Conservation (phyloP, 2,797 vertebrate genomes). For the Scyliorhinus canicula region DNA sequence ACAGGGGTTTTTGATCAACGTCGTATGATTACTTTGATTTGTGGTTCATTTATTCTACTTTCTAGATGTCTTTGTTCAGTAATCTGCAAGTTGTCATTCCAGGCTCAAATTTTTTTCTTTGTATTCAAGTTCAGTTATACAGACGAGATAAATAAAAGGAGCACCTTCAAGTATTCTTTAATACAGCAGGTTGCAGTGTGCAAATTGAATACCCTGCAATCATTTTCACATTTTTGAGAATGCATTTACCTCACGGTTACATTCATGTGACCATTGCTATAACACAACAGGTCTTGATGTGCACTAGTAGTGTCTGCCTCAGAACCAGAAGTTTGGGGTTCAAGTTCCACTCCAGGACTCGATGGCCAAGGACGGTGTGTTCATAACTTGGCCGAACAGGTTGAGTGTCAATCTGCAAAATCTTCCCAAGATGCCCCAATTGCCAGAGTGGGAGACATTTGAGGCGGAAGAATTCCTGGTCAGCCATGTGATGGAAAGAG, state of each 20-base stretch:
- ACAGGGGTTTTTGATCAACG: neutral
- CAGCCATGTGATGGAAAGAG: too few relatives aligned
- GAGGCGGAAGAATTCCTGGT: too few relatives aligned
- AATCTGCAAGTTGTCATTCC: neutral
- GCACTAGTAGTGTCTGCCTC: too few relatives aligned
- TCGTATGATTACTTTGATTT: neutral
- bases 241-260: neutral
- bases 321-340: too few relatives aligned
- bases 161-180: neutral
- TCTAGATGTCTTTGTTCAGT: neutral
- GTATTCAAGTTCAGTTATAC: neutral
- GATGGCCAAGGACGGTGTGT: too few relatives aligned
- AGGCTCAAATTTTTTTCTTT: neutral
- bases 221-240: neutral
- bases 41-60: neutral
- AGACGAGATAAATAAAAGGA: neutral
- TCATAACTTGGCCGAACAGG: too few relatives aligned
- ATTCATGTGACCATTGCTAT: neutral
- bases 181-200: neutral
- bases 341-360: too few relatives aligned
- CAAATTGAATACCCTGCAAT: neutral
- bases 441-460: too few relatives aligned
- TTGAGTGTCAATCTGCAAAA: too few relatives aligned
- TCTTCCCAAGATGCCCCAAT: too few relatives aligned
- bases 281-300: too few relatives aligned